Base-by-base conservation (phyloP, 2,113 vertebrate genomes). In the Labeo rohita region DNA sequence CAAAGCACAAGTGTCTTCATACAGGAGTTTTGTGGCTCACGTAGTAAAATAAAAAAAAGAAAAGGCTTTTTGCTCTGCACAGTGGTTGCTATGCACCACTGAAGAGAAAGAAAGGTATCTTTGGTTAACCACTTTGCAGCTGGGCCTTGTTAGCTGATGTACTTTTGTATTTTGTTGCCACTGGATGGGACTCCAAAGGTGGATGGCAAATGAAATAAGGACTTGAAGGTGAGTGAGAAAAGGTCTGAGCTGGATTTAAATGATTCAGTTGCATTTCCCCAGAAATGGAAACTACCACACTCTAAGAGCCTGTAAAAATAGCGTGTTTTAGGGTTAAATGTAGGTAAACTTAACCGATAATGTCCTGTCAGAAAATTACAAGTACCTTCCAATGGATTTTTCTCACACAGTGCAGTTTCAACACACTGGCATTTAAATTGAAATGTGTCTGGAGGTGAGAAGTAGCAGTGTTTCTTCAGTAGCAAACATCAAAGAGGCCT, bases 21-120 rank as follows among this genome's bases (percentile, higher is more conserved):
- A 92, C 91, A 92, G 93, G 91, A 85, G 84, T 92, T 61, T 75
- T 91, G 93, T 95, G 94, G 94, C 94, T 94, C 85, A 91, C 89
- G 91, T 92, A 89, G 87, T 87, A 72, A 78, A 85, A 75, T 85
- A 43, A 34, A 75, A 63, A 52, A 84, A 45, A 80, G 70, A 84
- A 89, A 84, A 84, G 92, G 92, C 90, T 90, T 92, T 96, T 93
- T 95, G 93, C 50, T 78, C 34, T 63, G 83, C 94, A 93, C 86
- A 89, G 93, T 90, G 92, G 95, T 96, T 96, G 95, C 96, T 95
- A 95, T 88, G 95, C 83, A 93, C 92, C 92, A 93, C 92, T 90
- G 76, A 59, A 85, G 75, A 89, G 52, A 89, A 93, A 90, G 91
- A 89, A 89, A 93, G 92, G 89, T 90, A 90, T 91, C 93, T 92